Conservation (phyloP, 2,888 invertebrate genomes). For the Odontocolon sp. region DNA sequence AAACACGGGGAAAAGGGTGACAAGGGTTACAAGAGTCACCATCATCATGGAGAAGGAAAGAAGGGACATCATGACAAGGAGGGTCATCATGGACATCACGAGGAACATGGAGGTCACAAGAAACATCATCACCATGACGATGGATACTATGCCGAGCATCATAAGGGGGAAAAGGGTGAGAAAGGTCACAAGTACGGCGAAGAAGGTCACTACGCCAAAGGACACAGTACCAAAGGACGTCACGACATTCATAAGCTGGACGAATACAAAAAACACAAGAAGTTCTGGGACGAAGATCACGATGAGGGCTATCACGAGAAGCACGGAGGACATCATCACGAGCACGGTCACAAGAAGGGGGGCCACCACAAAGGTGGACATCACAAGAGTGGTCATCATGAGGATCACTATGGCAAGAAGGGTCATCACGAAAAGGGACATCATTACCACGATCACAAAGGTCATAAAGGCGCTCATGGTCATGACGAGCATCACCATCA, state of each 20-base stretch:
- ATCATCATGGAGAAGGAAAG: conserved; percentile 87
- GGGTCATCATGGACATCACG: conserved; percentile 84
- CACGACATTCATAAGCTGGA: conserved; percentile 87
- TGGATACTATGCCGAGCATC: conserved; percentile 83
- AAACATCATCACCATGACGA: conserved; percentile 86
- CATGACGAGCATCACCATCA: conserved; percentile 85
- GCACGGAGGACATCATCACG: conserved; percentile 88
- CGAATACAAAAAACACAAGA: conserved; percentile 89
- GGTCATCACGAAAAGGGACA: conserved; percentile 86
- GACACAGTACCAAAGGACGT: conserved; percentile 90
- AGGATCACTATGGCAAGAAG: conserved; percentile 89
- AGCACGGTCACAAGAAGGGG: conserved; percentile 86
- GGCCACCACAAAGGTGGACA: conserved; percentile 85
- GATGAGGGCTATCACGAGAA: conserved; percentile 89
- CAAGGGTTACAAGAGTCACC: conserved; percentile 89
- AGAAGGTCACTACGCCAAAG: conserved; percentile 92
- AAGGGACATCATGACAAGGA: conserved; percentile 84
- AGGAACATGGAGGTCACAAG: conserved; percentile 85
- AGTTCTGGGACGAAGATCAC: conserved; percentile 87
- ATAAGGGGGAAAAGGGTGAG: conserved; percentile 90
- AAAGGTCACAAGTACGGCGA: conserved; percentile 91
- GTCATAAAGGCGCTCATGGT: conserved; percentile 84
- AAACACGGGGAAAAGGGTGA: conserved; percentile 87
- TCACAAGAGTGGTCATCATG: conserved; percentile 84
- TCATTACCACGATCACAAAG: conserved; percentile 85